Base-by-base conservation (phyloP, 2,113 vertebrate genomes). In the Eolophus roseicapilla region DNA sequence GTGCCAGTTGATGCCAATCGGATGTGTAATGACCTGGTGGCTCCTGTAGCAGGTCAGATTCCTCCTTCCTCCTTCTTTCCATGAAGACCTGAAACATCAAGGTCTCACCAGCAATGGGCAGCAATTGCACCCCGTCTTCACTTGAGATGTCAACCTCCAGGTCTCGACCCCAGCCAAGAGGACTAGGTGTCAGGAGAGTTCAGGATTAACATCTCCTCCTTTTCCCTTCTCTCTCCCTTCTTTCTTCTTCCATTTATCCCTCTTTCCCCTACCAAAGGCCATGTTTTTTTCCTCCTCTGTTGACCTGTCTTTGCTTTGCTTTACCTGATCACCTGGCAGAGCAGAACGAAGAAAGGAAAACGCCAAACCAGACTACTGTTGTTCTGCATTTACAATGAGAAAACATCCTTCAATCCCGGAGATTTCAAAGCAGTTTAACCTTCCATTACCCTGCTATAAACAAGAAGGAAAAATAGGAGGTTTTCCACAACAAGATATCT, bases 1-100 rank as follows among this genome's bases (percentile, higher is more conserved):
- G 5, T 21, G 37, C 19, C 8, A 2, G 5, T 20, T 39, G 24
- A 46, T 9, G 23, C 13, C n/a, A 24, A 11, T 31, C 0, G 0
- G 49, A 49, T 25, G 18, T 15, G 17, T 47, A 64, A 41, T 2
- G 0, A n/a, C 31, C 33, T 10, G 17, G 12, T 28, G 44, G 29
- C 3, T 86, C 8, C 39, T 20, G 5, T 7, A n/a, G 17, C 21
- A 76, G 35, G 9, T 55, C 60, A 35, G 23, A 12, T 33, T 76
- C 52, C 13, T 64, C 20, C 33, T 70, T 35, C 59, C 9, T 52
- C 10, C 25, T 82, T 60, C 79, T 63, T 62, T 18, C 35, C 6
- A 29, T 35, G n/a, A 63, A 68, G 31, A 50, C 7, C 31, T 60
- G n/a, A 76, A 84, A 21, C 28, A 67, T 9, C 24, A 20, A 41